Percentiles rank a stretch among this genome's conserved stretches.
Conservation (phyloP, 2,113 vertebrate genomes). For the Brienomyrus longianalis region DNA sequence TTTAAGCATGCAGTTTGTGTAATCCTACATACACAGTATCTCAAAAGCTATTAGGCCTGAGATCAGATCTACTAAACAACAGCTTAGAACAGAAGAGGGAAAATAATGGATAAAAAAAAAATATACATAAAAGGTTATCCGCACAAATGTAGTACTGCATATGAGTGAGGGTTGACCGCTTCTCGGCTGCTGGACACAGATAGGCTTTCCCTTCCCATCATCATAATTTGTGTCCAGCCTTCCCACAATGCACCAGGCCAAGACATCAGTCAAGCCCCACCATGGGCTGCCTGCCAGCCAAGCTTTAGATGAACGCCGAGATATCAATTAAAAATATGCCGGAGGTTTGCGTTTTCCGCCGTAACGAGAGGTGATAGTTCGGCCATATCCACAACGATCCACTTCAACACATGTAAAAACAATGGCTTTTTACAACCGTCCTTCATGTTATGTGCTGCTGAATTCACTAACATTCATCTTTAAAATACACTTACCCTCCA, state of each 20-base stretch:
- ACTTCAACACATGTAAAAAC: constrained; percentile 28
- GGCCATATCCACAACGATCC: constrained; percentile 56
- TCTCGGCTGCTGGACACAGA: background rate
- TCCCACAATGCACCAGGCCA: background rate
- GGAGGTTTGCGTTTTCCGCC: background rate
- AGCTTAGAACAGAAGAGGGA: background rate
- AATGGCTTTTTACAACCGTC: constrained; percentile 46
- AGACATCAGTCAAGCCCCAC: background rate
- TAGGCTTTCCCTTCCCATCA: background rate
- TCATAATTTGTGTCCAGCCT: background rate
- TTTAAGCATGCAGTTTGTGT: background rate
- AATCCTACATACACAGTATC: background rate
- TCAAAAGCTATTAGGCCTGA: background rate
- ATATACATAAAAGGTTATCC: background rate
- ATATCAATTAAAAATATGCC: background rate
- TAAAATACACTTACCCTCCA: background rate
- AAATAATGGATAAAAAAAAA: background rate
- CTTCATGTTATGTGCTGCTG: background rate
- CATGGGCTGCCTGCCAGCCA: background rate
- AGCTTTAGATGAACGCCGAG: background rate
- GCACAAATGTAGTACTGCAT: background rate
- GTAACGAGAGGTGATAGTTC: constrained; percentile 51
- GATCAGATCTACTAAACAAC: background rate
- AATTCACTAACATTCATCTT: background rate
- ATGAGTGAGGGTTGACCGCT: background rate